Conservation (phyloP, 2,113 vertebrate genomes). For the Romanogobio albipinnatus region DNA sequence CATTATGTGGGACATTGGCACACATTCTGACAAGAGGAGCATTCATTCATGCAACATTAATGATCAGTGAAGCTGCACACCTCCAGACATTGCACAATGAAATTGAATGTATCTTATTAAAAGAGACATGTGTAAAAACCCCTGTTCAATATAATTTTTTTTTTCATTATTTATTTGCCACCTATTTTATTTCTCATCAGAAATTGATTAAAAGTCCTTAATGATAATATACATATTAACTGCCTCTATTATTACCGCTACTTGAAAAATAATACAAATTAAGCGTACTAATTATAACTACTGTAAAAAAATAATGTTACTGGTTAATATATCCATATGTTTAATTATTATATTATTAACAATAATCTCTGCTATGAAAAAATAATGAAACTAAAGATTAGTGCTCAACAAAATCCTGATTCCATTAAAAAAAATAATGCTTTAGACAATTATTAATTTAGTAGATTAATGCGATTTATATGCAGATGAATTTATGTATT, state of each 20-base stretch:
- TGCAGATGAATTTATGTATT: not conserved
- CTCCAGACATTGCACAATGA: constrained; percentile 79
- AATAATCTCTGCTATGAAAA: not conserved
- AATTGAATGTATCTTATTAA: constrained; percentile 85
- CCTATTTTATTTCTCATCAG: not conserved
- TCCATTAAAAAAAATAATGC: not conserved
- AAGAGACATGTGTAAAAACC: constrained; percentile 64
- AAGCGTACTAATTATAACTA: not conserved
- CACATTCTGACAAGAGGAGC: constrained; percentile 66
- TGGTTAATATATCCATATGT: not conserved
- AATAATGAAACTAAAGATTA: not conserved
- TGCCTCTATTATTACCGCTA: not conserved
- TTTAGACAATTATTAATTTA: not conserved
- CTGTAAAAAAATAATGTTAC: not conserved
- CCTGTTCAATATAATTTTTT: not conserved
- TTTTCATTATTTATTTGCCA: constrained; percentile 29
- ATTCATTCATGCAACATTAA: constrained; percentile 63
- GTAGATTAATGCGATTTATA: not conserved
- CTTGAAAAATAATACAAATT: not conserved
- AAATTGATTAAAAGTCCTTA: not conserved
- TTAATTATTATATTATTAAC: not conserved
- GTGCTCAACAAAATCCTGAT: not conserved
- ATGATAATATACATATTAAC: not conserved
- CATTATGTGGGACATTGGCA: constrained; percentile 62
- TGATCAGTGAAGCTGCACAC: constrained; percentile 68